A percentile compares a stretch with the other conserved stretches of the same genome.
Conservation (phyloP, 2,888 invertebrate species). For the Anarsia innoxiella region DNA sequence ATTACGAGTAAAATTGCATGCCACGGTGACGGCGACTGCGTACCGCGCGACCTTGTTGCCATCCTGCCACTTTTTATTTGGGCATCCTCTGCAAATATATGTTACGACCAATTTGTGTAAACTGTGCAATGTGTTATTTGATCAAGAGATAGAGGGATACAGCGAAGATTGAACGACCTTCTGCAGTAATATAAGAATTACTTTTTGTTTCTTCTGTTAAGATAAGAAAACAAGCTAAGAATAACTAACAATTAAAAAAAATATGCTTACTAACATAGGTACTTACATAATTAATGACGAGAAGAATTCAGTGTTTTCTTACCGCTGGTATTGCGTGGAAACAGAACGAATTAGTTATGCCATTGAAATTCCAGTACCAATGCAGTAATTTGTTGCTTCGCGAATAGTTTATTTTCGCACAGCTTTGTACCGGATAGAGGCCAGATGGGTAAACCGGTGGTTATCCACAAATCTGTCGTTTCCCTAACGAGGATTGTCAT, state of each 20-base stretch:
- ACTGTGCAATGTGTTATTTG: background rate
- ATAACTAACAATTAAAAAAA: too few relatives aligned
- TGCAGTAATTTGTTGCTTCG: background rate
- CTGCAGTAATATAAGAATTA: too few relatives aligned
- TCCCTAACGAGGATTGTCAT: slow-evolving; percentile 25
- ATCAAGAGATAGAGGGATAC: too few relatives aligned
- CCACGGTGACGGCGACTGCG: too few relatives aligned
- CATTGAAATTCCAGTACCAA: background rate
- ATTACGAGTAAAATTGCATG: slow-evolving; percentile 11
- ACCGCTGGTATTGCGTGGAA: too few relatives aligned
- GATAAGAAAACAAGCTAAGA: too few relatives aligned
- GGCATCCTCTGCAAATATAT: slow-evolving; percentile 15
- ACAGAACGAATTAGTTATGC: slow-evolving; percentile 3
- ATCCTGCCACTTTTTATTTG: slow-evolving; percentile 28
- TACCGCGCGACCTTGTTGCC: slow-evolving; percentile 22
- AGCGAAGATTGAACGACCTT: too few relatives aligned
- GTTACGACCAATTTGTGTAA: background rate
- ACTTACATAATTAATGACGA: too few relatives aligned
- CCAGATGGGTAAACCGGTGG: slow-evolving; percentile 9
- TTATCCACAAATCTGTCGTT: slow-evolving; percentile 12
- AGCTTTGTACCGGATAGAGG: slow-evolving; percentile 2
- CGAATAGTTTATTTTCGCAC: slow-evolving; percentile 2
- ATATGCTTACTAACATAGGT: too few relatives aligned
- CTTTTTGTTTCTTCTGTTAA: too few relatives aligned
- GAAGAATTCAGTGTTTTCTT: too few relatives aligned